A percentile compares a stretch with the other conserved stretches of the same genome.
Evolutionary conservation across 1,140 invertebrate species (phyloP).

Genomic region (Calephelis virginiensis): DNA sequence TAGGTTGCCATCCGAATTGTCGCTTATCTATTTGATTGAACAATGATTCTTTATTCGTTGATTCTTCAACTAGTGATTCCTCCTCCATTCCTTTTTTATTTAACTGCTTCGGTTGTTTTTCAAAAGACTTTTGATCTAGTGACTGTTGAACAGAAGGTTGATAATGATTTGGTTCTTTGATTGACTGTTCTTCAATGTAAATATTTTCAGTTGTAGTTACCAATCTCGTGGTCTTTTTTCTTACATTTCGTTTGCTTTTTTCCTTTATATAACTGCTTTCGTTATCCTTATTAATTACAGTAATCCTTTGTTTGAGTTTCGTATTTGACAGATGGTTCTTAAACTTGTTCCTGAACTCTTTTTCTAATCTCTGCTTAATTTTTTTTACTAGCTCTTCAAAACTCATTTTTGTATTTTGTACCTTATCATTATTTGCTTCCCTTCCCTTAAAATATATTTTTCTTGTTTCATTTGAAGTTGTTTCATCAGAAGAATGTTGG

Average conservation of each 20-base stretch:
- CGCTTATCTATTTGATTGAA: background rate
- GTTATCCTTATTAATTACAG: background rate
- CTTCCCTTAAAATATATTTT: background rate
- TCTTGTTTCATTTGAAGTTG: background rate
- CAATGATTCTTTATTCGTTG: no score
- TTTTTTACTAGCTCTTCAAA: slow-evolving; percentile 43
- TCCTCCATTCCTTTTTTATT: background rate
- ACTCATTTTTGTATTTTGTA: slow-evolving; percentile 25
- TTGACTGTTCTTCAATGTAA: background rate
- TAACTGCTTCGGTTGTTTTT: background rate
- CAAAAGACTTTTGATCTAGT: background rate
- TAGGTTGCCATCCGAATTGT: background rate
- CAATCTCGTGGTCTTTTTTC: background rate
- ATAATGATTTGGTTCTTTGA: background rate
- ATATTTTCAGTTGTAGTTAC: slow-evolving; percentile 1
- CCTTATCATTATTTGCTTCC: slow-evolving; percentile 3
- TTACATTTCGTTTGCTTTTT: background rate
- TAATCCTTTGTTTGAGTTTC: background rate
- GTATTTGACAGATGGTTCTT: no score
- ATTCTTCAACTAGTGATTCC: no score
- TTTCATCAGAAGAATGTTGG: background rate
- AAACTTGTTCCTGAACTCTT: slow-evolving; percentile 32
- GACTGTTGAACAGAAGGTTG: background rate
- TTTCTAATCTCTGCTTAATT: slow-evolving; percentile 37
- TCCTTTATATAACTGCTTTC: background rate